Conservation (phyloP, 2,888 invertebrate genomes). For the Clepsis dumicolana region DNA sequence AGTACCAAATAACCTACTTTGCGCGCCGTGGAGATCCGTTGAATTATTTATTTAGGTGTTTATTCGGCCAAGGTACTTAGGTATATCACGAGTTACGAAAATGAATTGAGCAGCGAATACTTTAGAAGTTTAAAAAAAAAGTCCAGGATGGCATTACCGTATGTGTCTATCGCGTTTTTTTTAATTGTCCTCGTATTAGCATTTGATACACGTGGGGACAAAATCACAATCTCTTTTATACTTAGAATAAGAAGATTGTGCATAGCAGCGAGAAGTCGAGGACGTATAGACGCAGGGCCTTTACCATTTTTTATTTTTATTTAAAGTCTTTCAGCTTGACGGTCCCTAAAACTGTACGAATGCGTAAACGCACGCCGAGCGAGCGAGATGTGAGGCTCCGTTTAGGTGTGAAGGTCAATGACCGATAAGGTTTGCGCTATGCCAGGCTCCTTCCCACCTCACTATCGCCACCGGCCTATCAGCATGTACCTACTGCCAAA, state of each 20-base stretch:
- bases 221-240: neutral
- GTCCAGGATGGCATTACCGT: neutral
- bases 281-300: neutral
- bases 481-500: constrained; percentile 50
- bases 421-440: constrained; percentile 81
- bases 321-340: constrained; percentile 47
- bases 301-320: neutral
- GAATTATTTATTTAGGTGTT: constrained; percentile 44
- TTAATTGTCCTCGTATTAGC: neutral
- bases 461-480: constrained; percentile 66
- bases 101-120: constrained; percentile 3
- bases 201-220: neutral
- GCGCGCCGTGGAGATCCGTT: constrained; percentile 36
- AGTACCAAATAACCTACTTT: constrained; percentile 44
- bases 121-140: constrained; percentile 10
- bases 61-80: constrained; percentile 34
- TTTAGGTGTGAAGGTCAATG: constrained; percentile 84
- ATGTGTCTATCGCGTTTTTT: neutral
- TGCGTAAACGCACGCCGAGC: constrained; percentile 62
- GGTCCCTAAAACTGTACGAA: constrained; percentile 66
- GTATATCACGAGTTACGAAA: constrained; percentile 20
- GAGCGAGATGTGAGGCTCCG: constrained; percentile 80
- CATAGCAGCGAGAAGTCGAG: no score
- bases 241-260: no score
- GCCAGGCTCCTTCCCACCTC: constrained; percentile 69